phyloP scores from a whole-genome alignment of 2,797 vertebrate species.

The Leptatherina wallacei region DNA sequence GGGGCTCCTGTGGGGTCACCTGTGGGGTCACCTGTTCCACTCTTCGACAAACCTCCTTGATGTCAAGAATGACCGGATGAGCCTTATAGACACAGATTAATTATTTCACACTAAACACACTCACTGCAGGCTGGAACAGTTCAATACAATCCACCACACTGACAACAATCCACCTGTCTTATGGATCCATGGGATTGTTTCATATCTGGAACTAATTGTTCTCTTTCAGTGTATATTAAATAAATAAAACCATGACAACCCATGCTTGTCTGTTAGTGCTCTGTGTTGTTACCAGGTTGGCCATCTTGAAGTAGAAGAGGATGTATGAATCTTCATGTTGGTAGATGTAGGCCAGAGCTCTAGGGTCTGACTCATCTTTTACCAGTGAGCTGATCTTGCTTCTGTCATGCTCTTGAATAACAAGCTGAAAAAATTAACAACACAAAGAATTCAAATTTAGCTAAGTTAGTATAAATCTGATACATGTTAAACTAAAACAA shows the following conservation, averaged over 20 bases:
- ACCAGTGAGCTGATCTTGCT: constrained; percentile 69
- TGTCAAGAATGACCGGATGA: constrained; percentile 70
- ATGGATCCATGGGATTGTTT: neutral
- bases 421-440: constrained; percentile 44
- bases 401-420: constrained; percentile 66
- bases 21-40: constrained; percentile 23
- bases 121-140: neutral
- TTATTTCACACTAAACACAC: neutral
- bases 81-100: constrained; percentile 61
- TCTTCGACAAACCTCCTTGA: constrained; percentile 59
- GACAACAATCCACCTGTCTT: accelerated
- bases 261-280: neutral
- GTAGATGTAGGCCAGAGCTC: constrained; percentile 78
- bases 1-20: neutral
- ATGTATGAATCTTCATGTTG: constrained; percentile 47
- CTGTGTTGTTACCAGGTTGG: constrained; percentile 60
- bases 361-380: constrained; percentile 71
- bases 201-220: neutral
- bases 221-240: neutral
- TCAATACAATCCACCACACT: too few species aligned
- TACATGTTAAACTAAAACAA: too few species aligned
- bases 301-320: constrained; percentile 77
- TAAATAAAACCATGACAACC: neutral
- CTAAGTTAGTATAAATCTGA: too few species aligned
- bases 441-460: neutral